These are phyloP conservation scores for Ciona savignyi DNA, from an alignment of 23 tunicate species.

Conservation along the genomic window DNA sequence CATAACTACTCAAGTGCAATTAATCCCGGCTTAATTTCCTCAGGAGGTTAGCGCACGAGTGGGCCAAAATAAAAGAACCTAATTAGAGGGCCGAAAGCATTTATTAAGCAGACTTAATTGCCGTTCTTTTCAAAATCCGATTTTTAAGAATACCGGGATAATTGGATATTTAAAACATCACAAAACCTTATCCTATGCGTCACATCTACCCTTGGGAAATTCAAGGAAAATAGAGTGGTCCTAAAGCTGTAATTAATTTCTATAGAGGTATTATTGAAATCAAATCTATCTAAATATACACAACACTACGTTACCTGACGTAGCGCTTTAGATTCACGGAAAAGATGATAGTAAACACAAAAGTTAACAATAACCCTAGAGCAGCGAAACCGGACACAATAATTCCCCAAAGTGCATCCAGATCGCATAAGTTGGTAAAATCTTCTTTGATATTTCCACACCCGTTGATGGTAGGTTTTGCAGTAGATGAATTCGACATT, in stretches of 20 bases:
- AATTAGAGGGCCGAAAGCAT: background rate
- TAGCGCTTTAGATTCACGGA: constrained; percentile 10
- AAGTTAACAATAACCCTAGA: constrained; percentile 5
- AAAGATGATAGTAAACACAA: constrained; percentile 13
- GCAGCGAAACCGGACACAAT: constrained; percentile 15
- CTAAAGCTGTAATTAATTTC: no score
- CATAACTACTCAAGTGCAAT: background rate
- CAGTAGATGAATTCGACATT: no score
- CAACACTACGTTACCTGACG: constrained; percentile 20
- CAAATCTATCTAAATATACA: no score
- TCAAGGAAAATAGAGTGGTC: no score
- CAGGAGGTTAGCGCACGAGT: background rate
- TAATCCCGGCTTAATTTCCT: background rate
- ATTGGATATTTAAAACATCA: no score
- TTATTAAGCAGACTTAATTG: background rate
- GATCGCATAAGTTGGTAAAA: constrained; percentile 18
- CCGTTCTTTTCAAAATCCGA: background rate
- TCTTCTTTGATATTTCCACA: constrained; percentile 3
- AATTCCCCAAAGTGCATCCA: constrained; percentile 11
- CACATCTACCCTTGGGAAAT: no score
- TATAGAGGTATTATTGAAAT: no score
- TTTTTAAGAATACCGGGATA: no score
- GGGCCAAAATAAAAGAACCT: background rate
- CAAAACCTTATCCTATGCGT: no score
- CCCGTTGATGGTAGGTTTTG: background rate